Evolutionary conservation across 2,797 vertebrate species (phyloP).

Genomic region (Anas bernieri): DNA sequence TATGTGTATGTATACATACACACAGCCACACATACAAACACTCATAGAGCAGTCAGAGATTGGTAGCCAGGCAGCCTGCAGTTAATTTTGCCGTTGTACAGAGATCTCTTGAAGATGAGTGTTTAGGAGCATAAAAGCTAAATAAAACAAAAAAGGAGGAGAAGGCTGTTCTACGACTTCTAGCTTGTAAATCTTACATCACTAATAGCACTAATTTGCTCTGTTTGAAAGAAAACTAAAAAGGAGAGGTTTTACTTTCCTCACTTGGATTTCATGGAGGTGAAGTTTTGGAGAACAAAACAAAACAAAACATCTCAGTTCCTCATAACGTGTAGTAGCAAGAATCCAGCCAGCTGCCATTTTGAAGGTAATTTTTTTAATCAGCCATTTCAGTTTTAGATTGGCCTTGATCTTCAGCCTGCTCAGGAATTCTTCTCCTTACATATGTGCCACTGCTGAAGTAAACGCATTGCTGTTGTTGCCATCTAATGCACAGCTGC

Average conservation of each 20-base stretch:
- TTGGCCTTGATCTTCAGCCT: conserved; percentile 48
- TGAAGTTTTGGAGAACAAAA: conserved; percentile 38
- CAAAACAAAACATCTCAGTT: conserved; percentile 34
- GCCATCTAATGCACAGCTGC: conserved; percentile 17
- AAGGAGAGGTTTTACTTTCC: conserved; percentile 10
- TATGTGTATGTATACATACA: background rate
- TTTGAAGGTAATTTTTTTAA: conserved; percentile 71
- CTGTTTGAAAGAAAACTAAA: conserved; percentile 4
- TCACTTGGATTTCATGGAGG: background rate
- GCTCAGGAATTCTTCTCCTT: conserved; percentile 41
- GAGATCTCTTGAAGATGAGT: background rate
- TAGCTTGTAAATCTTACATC: conserved; percentile 1
- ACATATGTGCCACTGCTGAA: conserved; percentile 19
- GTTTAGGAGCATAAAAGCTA: conserved; percentile 14
- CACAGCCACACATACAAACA: background rate
- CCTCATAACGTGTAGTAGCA: conserved; percentile 49
- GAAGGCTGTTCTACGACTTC: background rate
- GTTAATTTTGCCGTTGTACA: background rate
- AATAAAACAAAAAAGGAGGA: conserved; percentile 24
- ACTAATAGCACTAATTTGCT: conserved; percentile 31
- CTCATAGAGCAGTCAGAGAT: background rate
- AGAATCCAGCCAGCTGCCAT: conserved; percentile 63
- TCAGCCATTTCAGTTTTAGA: conserved; percentile 68
- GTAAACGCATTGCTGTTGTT: conserved; percentile 31
- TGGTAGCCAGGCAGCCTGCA: background rate